These are phyloP conservation scores for Zelleria hepariella DNA, from an alignment of 2,888 invertebrate genomes.

Conservation along the genomic window DNA sequence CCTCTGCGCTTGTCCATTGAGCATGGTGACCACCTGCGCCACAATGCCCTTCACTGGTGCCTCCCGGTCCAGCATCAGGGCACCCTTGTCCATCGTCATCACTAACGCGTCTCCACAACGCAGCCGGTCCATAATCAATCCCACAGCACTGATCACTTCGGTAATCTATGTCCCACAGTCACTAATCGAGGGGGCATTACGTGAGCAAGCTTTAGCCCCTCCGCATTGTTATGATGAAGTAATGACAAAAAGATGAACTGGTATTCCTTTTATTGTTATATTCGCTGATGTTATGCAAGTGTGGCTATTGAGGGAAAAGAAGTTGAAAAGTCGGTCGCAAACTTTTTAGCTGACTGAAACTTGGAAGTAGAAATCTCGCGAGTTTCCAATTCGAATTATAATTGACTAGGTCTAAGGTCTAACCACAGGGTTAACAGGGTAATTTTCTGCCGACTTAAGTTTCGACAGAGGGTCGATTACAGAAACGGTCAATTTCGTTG, in stretches of 20 bases:
- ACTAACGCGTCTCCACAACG: constrained; percentile 12
- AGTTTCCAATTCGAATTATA: neutral
- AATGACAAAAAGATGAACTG: neutral
- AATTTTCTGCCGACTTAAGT: constrained; percentile 3
- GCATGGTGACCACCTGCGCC: constrained; percentile 68
- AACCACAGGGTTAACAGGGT: neutral
- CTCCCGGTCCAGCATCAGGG: constrained; percentile 52
- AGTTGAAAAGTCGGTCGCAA: neutral
- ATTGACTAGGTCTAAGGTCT: neutral
- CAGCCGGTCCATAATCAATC: neutral
- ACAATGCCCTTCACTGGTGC: constrained; percentile 64
- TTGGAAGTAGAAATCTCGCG: neutral
- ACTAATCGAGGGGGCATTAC: neutral
- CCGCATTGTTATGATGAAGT: neutral
- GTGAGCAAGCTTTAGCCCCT: neutral
- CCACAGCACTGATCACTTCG: neutral
- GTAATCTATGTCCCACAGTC: neutral
- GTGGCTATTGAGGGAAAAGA: neutral
- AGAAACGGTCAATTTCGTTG: neutral
- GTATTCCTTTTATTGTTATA: neutral
- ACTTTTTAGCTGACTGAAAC: neutral
- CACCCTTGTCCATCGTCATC: constrained; percentile 59
- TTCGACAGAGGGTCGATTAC: neutral
- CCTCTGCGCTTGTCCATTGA: constrained; percentile 65
- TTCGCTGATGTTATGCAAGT: neutral